Evolutionary conservation across 2,797 vertebrate genomes (phyloP).

Genomic region (Tarsius wallacei): DNA sequence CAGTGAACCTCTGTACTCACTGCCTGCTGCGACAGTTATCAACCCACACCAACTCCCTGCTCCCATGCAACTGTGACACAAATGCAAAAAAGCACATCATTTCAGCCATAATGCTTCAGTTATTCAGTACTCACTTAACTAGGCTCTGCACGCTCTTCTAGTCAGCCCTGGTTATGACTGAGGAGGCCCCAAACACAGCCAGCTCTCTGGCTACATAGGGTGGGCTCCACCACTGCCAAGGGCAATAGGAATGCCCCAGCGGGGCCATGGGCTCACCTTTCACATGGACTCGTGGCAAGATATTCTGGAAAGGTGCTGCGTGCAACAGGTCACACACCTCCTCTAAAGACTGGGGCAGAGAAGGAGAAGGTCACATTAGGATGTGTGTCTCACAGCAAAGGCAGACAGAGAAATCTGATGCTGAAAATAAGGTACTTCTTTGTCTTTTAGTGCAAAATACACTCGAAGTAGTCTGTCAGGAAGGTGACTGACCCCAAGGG

Average conservation of each 20-base stretch:
- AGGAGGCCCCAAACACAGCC: not conserved
- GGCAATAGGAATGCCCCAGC: not conserved
- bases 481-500: not conserved
- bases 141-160: not conserved
- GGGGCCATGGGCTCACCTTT: slow-evolving; percentile 93
- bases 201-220: not conserved
- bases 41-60: not conserved
- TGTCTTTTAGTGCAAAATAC: not conserved
- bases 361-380: not conserved
- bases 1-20: not conserved
- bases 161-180: not conserved
- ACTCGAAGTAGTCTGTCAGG: no score
- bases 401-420: not conserved
- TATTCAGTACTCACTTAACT: not conserved
- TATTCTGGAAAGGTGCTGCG: slow-evolving; percentile 98
- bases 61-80: not conserved
- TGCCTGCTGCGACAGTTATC: not conserved
- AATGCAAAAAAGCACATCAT: accelerated
- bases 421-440: not conserved
- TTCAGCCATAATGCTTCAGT: not conserved
- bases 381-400: not conserved
- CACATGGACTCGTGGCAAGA: slow-evolving; percentile 97
- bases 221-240: not conserved
- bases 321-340: slow-evolving; percentile 99
- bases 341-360: slow-evolving; percentile 95